Percentiles rank a stretch among this genome's conserved stretches.
phyloP scores from a whole-genome alignment of 2,888 invertebrate genomes.

The Ennomos erosarius region DNA sequence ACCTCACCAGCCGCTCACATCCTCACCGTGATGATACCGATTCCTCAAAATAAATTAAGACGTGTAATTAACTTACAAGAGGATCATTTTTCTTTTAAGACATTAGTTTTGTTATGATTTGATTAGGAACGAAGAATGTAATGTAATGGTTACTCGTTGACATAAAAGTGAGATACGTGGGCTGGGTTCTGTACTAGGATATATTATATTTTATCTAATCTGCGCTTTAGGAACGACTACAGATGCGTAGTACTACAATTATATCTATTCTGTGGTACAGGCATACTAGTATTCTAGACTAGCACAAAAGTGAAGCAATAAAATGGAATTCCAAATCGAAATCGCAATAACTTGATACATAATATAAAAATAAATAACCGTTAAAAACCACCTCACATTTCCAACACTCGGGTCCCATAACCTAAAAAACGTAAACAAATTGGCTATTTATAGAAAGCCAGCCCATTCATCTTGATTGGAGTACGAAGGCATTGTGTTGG shows the following conservation, averaged over 20 bases:
- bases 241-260: too few species aligned
- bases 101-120: slow-evolving; percentile 36
- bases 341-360: too few species aligned
- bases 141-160: background rate
- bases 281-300: too few species aligned
- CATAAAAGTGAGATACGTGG: too few species aligned
- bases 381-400: background rate
- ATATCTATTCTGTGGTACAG: too few species aligned
- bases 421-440: slow-evolving; percentile 8
- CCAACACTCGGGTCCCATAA: slow-evolving; percentile 4
- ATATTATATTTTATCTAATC: too few species aligned
- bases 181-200: too few species aligned
- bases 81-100: slow-evolving; percentile 25
- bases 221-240: too few species aligned
- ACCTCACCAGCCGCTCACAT: slow-evolving; percentile 32
- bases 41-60: slow-evolving; percentile 40
- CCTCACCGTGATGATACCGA: slow-evolving; percentile 29
- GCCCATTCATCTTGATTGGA: slow-evolving; percentile 7
- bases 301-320: too few species aligned
- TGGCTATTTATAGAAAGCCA: slow-evolving; percentile 6
- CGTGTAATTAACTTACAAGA: slow-evolving; percentile 46
- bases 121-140: slow-evolving; percentile 3
- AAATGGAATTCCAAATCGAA: too few species aligned
- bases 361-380: too few species aligned
- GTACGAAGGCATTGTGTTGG: slow-evolving; percentile 5